Evolutionary conservation across 2,113 vertebrate genomes (phyloP).

Genomic region (Pithys albifrons): DNA sequence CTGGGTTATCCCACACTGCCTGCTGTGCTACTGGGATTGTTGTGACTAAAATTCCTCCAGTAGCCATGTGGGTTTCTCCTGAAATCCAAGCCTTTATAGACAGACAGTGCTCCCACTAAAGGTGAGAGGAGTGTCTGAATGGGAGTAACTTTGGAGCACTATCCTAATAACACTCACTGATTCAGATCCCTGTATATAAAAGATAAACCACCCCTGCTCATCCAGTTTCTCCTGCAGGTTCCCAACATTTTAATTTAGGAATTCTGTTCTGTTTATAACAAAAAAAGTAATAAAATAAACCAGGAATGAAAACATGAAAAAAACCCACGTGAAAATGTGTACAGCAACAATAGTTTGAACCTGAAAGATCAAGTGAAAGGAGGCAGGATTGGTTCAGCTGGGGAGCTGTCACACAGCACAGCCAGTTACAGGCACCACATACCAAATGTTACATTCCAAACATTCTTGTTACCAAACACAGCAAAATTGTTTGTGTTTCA

Average conservation of each 20-base stretch:
- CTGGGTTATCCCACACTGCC: background rate
- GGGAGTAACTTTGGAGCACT: background rate
- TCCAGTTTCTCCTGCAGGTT: background rate
- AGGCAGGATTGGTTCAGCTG: background rate
- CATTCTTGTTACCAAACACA: background rate
- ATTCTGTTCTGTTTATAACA: background rate
- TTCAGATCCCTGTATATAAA: background rate
- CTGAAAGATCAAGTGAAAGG: background rate
- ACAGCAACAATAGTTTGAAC: background rate
- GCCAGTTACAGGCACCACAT: background rate
- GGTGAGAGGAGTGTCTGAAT: background rate
- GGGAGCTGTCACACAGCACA: background rate
- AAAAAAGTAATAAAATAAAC: background rate
- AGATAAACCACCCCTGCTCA: background rate
- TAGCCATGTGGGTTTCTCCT: background rate
- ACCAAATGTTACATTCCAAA: background rate
- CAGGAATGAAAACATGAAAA: background rate
- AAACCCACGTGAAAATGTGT: background rate
- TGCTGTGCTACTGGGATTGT: background rate
- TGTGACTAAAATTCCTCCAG: background rate
- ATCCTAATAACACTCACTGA: background rate
- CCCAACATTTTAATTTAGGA: background rate
- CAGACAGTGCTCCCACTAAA: background rate
- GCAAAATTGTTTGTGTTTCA: background rate
- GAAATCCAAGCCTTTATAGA: background rate